Conservation (phyloP, 2,113 vertebrate species). For the Sinocyclocheilus anshuiensis region DNA sequence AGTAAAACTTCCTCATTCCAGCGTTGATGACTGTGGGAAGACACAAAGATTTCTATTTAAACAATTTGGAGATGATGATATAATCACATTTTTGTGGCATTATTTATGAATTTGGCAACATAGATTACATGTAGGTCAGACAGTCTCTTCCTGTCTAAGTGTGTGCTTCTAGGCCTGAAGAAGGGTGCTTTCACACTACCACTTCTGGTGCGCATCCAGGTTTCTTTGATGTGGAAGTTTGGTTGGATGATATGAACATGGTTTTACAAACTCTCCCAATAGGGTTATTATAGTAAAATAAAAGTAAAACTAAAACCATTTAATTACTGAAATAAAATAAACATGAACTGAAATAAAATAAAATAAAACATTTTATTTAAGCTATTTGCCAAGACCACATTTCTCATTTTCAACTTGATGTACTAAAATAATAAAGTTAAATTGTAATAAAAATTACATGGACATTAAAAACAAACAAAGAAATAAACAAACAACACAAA, state of each 20-base stretch:
- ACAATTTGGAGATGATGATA: neutral
- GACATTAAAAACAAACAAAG: too few species aligned
- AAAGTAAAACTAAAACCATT: too few species aligned
- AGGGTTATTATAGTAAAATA: too few species aligned
- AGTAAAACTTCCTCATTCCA: slow-evolving; percentile 94
- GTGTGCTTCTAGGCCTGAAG: neutral
- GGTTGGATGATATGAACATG: too few species aligned
- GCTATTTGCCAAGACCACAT: neutral
- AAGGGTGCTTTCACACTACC: neutral
- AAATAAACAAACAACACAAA: too few species aligned
- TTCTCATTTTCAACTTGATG: neutral
- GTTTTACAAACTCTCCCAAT: too few species aligned
- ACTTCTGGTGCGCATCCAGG: neutral
- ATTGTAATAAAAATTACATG: too few species aligned
- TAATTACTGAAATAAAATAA: too few species aligned
- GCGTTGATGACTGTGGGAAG: slow-evolving; percentile 87
- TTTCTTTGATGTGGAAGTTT: neutral
- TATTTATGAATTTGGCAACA: neutral
- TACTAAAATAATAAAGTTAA: neutral
- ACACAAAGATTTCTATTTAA: neutral
- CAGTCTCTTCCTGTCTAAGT: neutral
- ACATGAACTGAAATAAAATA: neutral
- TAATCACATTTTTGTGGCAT: neutral
- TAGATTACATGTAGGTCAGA: neutral
- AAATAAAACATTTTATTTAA: neutral